Evolutionary conservation across 2,113 vertebrate species (phyloP).

Genomic region (Bubalus kerabau): DNA sequence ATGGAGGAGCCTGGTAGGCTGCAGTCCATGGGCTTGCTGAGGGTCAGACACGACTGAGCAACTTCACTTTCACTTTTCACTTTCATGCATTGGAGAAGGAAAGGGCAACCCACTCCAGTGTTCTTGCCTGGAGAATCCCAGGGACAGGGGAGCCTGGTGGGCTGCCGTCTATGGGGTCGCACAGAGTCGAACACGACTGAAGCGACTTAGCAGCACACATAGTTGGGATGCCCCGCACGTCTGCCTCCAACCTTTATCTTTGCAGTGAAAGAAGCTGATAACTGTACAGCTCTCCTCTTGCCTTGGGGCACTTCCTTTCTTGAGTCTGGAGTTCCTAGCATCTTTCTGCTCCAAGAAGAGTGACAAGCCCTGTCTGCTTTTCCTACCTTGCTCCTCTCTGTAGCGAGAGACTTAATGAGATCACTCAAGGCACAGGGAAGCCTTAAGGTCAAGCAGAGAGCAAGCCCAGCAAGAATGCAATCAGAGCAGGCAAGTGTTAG

Average conservation of each 20-base stretch:
- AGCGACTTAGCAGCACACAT: no score
- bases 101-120: no score
- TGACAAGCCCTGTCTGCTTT: neutral
- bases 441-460: neutral
- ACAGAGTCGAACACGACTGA: no score
- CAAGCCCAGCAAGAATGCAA: neutral
- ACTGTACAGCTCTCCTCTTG: neutral
- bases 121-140: no score
- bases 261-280: neutral
- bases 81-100: no score
- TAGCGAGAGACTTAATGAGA: neutral
- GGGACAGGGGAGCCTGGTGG: no score
- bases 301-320: neutral
- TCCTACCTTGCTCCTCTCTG: neutral
- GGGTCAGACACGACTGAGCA: no score
- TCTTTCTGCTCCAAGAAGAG: neutral
- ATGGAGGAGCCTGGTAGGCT: no score
- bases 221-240: neutral
- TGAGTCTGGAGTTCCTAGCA: neutral
- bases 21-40: no score
- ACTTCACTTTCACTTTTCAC: no score
- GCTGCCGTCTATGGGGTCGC: no score
- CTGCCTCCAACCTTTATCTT: neutral
- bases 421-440: neutral
- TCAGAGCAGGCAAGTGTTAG: neutral